Percentiles rank a stretch among this genome's conserved stretches.
These are phyloP conservation scores for Pseudeuparius sepicola DNA, from an alignment of 2,888 invertebrate species.

Conservation along the genomic window DNA sequence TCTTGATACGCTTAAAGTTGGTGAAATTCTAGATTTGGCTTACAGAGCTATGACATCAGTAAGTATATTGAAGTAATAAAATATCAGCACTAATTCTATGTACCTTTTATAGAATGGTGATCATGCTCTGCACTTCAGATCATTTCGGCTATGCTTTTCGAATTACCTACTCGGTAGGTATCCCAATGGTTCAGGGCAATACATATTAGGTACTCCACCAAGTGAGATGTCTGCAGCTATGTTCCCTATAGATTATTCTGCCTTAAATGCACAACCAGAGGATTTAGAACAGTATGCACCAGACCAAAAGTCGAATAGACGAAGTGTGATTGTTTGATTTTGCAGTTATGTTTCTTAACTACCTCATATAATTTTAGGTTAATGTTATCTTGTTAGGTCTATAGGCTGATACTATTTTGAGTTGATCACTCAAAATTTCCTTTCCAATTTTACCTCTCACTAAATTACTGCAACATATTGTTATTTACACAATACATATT, in stretches of 20 bases:
- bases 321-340: conserved; percentile 59
- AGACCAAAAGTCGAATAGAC: conserved; percentile 56
- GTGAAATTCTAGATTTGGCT: conserved; percentile 56
- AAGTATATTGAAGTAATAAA: too few species aligned
- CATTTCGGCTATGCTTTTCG: conserved; percentile 63
- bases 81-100: conserved; percentile 4
- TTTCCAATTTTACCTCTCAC: too few species aligned
- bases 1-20: conserved; percentile 49
- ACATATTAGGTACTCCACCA: conserved; percentile 55
- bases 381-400: too few species aligned
- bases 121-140: conserved; percentile 53
- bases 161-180: conserved; percentile 66
- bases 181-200: conserved; percentile 67
- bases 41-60: conserved; percentile 66
- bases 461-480: too few species aligned
- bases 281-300: conserved; percentile 61
- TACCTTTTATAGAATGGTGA: conserved; percentile 53
- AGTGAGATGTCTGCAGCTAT: conserved; percentile 46
- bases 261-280: conserved; percentile 58
- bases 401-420: too few species aligned
- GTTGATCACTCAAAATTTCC: too few species aligned
- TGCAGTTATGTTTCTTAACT: conserved; percentile 13
- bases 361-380: conserved; percentile 15
- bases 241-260: conserved; percentile 68
- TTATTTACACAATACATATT: too few species aligned